Evolutionary conservation across 2,888 invertebrate genomes (phyloP).

Genomic region (Meandrusa payeni): DNA sequence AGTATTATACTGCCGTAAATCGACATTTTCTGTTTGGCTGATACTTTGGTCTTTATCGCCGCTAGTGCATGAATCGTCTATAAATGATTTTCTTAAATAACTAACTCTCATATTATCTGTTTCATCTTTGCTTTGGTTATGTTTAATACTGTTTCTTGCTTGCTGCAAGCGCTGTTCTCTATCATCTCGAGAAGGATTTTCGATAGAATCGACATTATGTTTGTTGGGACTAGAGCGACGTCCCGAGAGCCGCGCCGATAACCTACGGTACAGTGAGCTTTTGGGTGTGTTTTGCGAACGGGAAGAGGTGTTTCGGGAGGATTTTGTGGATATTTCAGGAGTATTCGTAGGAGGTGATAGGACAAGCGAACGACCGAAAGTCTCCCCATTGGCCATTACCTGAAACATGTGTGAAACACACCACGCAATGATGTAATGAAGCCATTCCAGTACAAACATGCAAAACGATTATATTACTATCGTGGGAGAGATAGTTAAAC

Average conservation of each 20-base stretch:
- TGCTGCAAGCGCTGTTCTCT: slow-evolving; percentile 55
- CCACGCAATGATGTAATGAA: slow-evolving; percentile 81
- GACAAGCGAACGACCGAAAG: slow-evolving; percentile 83
- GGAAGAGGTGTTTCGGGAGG: slow-evolving; percentile 59
- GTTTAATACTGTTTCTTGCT: slow-evolving; percentile 56
- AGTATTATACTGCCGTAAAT: slow-evolving; percentile 49
- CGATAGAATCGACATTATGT: slow-evolving; percentile 35
- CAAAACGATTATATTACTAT: slow-evolving; percentile 52
- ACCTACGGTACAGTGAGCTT: slow-evolving; percentile 70
- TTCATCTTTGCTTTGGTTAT: slow-evolving; percentile 49
- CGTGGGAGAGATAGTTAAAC: slow-evolving; percentile 35
- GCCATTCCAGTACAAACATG: slow-evolving; percentile 79
- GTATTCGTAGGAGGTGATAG: slow-evolving; percentile 71
- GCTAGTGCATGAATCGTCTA: slow-evolving; percentile 48
- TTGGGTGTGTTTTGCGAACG: slow-evolving; percentile 71
- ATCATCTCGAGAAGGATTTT: slow-evolving; percentile 42
- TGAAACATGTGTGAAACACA: slow-evolving; percentile 84
- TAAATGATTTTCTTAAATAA: slow-evolving; percentile 56
- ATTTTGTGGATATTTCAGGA: slow-evolving; percentile 55
- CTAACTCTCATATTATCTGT: slow-evolving; percentile 55
- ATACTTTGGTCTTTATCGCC: slow-evolving; percentile 42
- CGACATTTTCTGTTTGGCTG: slow-evolving; percentile 44
- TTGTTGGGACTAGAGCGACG: slow-evolving; percentile 49
- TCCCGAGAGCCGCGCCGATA: slow-evolving; percentile 71
- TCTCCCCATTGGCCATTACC: slow-evolving; percentile 85